These are phyloP conservation scores for Drosophila tanythrix DNA, from an alignment of 2,888 invertebrate species.

Conservation along the genomic window DNA sequence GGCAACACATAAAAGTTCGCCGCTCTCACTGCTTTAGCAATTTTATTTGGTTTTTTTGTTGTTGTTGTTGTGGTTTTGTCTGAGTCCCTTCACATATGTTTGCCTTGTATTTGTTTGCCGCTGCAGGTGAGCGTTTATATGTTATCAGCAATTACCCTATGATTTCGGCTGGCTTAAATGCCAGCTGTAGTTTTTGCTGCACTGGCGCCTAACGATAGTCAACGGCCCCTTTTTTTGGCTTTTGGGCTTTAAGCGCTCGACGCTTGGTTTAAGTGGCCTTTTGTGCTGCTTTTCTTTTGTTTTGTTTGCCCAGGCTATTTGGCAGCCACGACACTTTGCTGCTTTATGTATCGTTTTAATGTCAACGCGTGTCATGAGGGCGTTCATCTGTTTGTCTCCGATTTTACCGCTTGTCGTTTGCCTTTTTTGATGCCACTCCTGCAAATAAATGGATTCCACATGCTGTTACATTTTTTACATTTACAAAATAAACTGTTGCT, in stretches of 20 bases:
- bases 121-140: slow-evolving; percentile 60
- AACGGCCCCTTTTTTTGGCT: slow-evolving; percentile 35
- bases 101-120: neutral
- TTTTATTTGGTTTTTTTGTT: slow-evolving; percentile 13
- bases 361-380: slow-evolving; percentile 60
- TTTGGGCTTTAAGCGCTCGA: slow-evolving; percentile 41
- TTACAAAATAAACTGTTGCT: slow-evolving; percentile 20
- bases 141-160: slow-evolving; percentile 65
- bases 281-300: slow-evolving; percentile 15
- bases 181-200: slow-evolving; percentile 13
- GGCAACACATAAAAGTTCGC: slow-evolving; percentile 32
- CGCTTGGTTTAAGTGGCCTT: slow-evolving; percentile 22
- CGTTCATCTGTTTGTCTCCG: slow-evolving; percentile 42
- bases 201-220: slow-evolving; percentile 31
- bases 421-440: slow-evolving; percentile 18
- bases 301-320: slow-evolving; percentile 22
- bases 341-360: slow-evolving; percentile 66
- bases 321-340: slow-evolving; percentile 26
- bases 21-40: slow-evolving; percentile 21
- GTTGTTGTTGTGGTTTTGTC: neutral
- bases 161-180: slow-evolving; percentile 52
- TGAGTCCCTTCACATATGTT: neutral
- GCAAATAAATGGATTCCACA: slow-evolving; percentile 17
- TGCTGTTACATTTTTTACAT: slow-evolving; percentile 19
- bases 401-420: slow-evolving; percentile 48